Percentiles rank a stretch among this genome's conserved stretches.
These are phyloP conservation scores for Odontomachus brunneus DNA, from an alignment of 1,140 invertebrate genomes.

Conservation along the genomic window DNA sequence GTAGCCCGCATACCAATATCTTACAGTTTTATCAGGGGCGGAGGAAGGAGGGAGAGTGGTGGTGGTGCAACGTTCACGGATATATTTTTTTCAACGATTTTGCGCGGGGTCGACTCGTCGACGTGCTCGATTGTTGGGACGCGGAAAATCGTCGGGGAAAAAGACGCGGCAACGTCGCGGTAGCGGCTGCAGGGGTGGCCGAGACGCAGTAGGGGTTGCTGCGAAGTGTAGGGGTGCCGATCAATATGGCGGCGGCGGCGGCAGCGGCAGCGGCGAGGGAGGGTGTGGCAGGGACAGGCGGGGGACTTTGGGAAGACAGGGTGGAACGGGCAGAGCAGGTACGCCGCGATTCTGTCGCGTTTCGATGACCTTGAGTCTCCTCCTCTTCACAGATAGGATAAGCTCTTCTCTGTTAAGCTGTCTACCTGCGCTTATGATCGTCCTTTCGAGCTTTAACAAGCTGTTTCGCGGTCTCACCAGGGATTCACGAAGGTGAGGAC, in stretches of 20 bases:
- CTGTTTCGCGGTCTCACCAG: neutral
- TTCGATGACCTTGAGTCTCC: slow-evolving; percentile 77
- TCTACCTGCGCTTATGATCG: neutral
- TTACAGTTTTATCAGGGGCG: neutral
- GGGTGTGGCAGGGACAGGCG: slow-evolving; percentile 78
- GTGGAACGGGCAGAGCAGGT: slow-evolving; percentile 60
- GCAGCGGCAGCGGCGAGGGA: slow-evolving; percentile 64
- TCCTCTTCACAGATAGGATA: slow-evolving; percentile 28
- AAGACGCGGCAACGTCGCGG: slow-evolving; percentile 74
- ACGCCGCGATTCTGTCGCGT: slow-evolving; percentile 60
- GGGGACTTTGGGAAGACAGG: slow-evolving; percentile 67
- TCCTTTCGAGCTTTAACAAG: neutral
- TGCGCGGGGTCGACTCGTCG: neutral
- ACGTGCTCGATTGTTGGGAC: slow-evolving; percentile 2
- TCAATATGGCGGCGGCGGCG: slow-evolving; percentile 78
- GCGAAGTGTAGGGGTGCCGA: slow-evolving; percentile 71
- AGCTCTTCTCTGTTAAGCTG: neutral
- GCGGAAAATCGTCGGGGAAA: slow-evolving; percentile 60
- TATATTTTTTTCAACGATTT: slow-evolving; percentile 10
- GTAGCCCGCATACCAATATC: too few species aligned
- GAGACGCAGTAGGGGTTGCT: slow-evolving; percentile 59
- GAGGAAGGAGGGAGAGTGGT: too few species aligned
- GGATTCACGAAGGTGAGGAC: too few species aligned
- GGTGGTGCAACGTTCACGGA: neutral
- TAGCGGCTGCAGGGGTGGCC: slow-evolving; percentile 55